A percentile compares a stretch with the other conserved stretches of the same genome.
Conservation (phyloP, 2,888 invertebrate genomes). For the Trimorus sp. region DNA sequence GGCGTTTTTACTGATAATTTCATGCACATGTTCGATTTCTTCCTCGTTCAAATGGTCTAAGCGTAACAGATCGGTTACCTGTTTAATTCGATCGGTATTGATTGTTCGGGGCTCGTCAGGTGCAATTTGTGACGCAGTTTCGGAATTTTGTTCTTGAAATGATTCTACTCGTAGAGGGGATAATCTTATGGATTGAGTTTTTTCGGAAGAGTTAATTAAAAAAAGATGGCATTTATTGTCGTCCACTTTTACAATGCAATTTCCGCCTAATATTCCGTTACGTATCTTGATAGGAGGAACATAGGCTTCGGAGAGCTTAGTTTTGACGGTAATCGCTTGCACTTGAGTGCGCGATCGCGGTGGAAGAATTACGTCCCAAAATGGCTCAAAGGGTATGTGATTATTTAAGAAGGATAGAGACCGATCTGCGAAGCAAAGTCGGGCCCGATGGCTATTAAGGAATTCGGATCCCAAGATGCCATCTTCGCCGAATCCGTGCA, state of each 20-base stretch:
- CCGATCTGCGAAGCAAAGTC: not conserved
- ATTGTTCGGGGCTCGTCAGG: too few species aligned
- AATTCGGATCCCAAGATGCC: constrained; percentile 18
- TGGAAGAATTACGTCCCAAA: not conserved
- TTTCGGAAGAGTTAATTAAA: constrained; percentile 6
- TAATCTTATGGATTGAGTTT: not conserved
- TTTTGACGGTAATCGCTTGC: not conserved
- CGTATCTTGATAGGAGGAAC: not conserved
- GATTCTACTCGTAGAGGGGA: not conserved
- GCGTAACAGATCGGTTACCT: not conserved
- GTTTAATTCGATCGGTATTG: too few species aligned
- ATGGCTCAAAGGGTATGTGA: not conserved
- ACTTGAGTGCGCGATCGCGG: constrained; percentile 12
- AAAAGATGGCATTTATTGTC: constrained; percentile 3
- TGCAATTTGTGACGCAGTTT: too few species aligned
- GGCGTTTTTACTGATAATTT: not conserved
- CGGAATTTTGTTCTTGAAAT: not conserved
- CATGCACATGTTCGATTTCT: not conserved
- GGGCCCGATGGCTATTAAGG: not conserved
- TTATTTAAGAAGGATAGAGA: not conserved
- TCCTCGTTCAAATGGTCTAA: constrained; percentile 5
- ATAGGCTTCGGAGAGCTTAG: constrained; percentile 7
- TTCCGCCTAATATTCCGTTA: constrained; percentile 10
- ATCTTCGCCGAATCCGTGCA: not conserved
- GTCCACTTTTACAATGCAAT: constrained; percentile 4